Base-by-base conservation (phyloP, 2,113 vertebrate genomes). In the Rutilus rutilus region DNA sequence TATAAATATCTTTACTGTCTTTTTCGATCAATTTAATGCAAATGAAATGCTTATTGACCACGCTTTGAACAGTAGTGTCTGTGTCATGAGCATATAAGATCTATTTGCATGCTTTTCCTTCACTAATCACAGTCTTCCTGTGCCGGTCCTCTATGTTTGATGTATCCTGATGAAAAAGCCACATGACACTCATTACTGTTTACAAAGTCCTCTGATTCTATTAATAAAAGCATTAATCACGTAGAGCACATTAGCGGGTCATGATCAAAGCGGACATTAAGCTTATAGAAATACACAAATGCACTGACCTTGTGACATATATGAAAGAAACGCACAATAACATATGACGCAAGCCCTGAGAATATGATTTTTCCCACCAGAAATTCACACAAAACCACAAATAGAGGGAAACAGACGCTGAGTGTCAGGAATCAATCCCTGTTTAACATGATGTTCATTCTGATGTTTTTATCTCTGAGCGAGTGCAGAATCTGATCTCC, bases 161-260 rank as follows among this genome's bases (percentile, higher is more conserved):
- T 85, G 69, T 47, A 59, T 47, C 42, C 69, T 75, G 19, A 84
- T 11, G 74, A 76, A 62, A 45, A 84, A n/a, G 45, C 7, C 15
- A 14, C 82, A 69, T 39, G 67, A 83, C 54, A 9, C 21, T 10
- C 17, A 50, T 42, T 78, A 54, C 42, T 23, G 52, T 84, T 67
- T n/a, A 67, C 74, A 67, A 27, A 69, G 60, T 9, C 19, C 14
- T 78, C 42, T 1, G 57, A 47, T 76, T 85, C 57, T 80, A 45
- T 64, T 45, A 80, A 64, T 64, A 80, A 27, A 80, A 45, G 36
- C 60, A 67, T 47, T 30, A 82, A 62, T 80, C 59, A 65, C n/a
- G 14, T 4, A 47, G 59, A 80, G 78, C 59, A 73, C 36, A 33
- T 42, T 42, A 71, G 33, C 21, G 23, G 69, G 10, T 45, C 69